These are phyloP conservation scores for Cololabis saira DNA, from an alignment of 2,113 vertebrate genomes.

Conservation along the genomic window DNA sequence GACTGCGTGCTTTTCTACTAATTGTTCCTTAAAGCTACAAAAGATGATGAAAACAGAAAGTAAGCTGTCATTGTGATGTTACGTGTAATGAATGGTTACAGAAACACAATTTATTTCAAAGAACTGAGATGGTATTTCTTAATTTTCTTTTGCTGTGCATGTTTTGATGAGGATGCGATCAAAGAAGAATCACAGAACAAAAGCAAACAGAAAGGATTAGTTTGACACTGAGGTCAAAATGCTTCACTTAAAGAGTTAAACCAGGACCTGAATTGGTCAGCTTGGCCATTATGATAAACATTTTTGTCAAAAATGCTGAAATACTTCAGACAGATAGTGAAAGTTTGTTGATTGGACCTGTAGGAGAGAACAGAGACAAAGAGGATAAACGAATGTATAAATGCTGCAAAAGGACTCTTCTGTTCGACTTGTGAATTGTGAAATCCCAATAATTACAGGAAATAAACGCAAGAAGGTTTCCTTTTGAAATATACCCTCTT, in stretches of 20 bases:
- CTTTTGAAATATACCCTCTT: slow-evolving; percentile 12
- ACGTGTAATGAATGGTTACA: no score
- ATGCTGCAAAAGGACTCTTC: slow-evolving; percentile 36
- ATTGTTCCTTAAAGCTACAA: no score
- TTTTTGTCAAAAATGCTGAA: slow-evolving; percentile 10
- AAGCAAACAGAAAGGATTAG: background rate
- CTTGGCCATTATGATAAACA: background rate
- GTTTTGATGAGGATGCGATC: slow-evolving; percentile 26
- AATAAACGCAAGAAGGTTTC: slow-evolving; percentile 14
- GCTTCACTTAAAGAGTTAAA: background rate
- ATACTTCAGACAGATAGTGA: background rate
- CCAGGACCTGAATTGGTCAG: background rate
- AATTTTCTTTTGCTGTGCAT: slow-evolving; percentile 27
- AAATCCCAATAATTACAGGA: slow-evolving; percentile 26
- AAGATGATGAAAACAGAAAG: no score
- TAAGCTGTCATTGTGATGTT: no score
- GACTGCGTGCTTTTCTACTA: slow-evolving; percentile 39
- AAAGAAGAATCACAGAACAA: slow-evolving; percentile 7
- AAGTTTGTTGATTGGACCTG: slow-evolving; percentile 2
- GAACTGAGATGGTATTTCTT: background rate
- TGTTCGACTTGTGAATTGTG: slow-evolving; percentile 12
- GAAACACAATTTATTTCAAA: no score
- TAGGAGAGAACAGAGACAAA: background rate
- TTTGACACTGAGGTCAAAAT: slow-evolving; percentile 6
- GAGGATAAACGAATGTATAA: slow-evolving; percentile 37